phyloP scores from a whole-genome alignment of 2,797 vertebrate species.

The Benthosema pterotum region DNA sequence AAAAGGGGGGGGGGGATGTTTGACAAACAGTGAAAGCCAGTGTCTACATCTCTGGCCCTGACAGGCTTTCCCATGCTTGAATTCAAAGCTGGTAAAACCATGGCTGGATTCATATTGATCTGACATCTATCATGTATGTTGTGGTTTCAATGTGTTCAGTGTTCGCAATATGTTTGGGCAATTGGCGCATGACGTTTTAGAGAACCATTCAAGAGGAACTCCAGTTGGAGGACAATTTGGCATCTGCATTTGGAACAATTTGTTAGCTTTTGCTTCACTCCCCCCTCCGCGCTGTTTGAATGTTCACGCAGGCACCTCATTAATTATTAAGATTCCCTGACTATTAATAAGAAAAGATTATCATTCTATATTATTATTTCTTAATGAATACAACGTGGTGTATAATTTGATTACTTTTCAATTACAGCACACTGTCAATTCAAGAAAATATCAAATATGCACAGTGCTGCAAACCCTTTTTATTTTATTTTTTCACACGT shows the following conservation, averaged over 20 bases:
- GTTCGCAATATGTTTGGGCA: conserved; percentile 73
- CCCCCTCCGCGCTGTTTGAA: conserved; percentile 37
- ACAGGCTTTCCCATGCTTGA: conserved; percentile 81
- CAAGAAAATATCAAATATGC: conserved; percentile 10
- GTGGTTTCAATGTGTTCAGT: conserved; percentile 70
- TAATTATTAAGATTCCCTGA: background rate
- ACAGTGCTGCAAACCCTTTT: conserved; percentile 21
- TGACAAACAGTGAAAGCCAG: conserved; percentile 80
- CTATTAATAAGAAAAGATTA: background rate
- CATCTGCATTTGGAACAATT: conserved; percentile 57
- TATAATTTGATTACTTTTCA: too few relatives aligned
- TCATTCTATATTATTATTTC: too few relatives aligned
- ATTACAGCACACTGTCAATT: background rate
- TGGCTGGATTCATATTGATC: conserved; percentile 77
- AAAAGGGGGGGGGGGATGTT: conserved; percentile 37
- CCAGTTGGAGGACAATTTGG: conserved; percentile 55
- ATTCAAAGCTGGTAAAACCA: conserved; percentile 80
- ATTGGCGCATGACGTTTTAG: conserved; percentile 73
- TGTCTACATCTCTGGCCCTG: conserved; percentile 80
- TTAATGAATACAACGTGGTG: background rate
- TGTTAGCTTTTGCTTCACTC: conserved; percentile 33
- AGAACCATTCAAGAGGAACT: conserved; percentile 64
- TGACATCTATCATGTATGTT: conserved; percentile 75
- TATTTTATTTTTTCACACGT: conserved; percentile 41
- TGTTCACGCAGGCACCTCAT: conserved; percentile 8